phyloP scores from a whole-genome alignment of 2,888 invertebrate species.

The Dyspetes luteomarginatus region DNA sequence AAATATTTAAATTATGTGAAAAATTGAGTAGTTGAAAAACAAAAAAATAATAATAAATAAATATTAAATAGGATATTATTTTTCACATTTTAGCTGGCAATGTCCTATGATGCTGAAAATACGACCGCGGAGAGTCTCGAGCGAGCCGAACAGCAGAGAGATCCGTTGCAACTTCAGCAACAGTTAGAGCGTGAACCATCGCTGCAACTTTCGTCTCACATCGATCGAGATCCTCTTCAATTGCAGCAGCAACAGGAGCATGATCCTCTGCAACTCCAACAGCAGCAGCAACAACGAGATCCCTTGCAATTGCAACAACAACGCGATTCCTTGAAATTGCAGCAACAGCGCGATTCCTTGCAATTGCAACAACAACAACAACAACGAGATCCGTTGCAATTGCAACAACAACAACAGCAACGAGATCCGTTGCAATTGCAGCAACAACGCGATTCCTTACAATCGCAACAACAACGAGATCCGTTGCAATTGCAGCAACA shows the following conservation, averaged over 20 bases:
- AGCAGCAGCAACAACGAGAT: constrained; percentile 54
- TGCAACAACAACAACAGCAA: constrained; percentile 19
- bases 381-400: constrained; percentile 37
- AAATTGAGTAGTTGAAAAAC: background rate
- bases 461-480: constrained; percentile 11
- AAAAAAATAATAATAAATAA: too few relatives aligned
- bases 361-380: constrained; percentile 52
- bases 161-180: constrained; percentile 64
- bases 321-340: constrained; percentile 48
- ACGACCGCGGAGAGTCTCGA: constrained; percentile 68
- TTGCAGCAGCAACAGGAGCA: constrained; percentile 56
- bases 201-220: constrained; percentile 63
- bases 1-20: background rate
- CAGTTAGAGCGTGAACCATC: constrained; percentile 63
- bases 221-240: constrained; percentile 66
- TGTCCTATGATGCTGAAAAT: constrained; percentile 72
- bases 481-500: constrained; percentile 42
- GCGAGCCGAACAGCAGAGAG: constrained; percentile 66
- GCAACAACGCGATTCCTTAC: constrained; percentile 25
- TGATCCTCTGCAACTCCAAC: constrained; percentile 53
- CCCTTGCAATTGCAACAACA: constrained; percentile 59
- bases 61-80: constrained; percentile 7
- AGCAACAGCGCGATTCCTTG: constrained; percentile 17
- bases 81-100: constrained; percentile 68
- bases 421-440: constrained; percentile 38